Percentiles rank a stretch among this genome's conserved stretches.
These are phyloP conservation scores for Tokudaia muenninki DNA, from an alignment of 2,797 vertebrate genomes.

Conservation along the genomic window DNA sequence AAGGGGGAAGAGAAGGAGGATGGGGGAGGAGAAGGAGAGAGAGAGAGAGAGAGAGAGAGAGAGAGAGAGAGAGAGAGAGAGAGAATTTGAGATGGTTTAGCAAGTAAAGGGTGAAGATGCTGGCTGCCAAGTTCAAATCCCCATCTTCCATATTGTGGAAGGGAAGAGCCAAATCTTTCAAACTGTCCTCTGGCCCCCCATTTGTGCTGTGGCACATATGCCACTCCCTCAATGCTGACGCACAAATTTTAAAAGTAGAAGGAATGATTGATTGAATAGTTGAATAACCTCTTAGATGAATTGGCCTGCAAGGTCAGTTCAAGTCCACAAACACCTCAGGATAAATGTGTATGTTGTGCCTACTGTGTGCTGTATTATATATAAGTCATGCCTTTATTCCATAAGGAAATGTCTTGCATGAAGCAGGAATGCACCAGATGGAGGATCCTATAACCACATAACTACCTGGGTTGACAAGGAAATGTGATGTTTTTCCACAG, in stretches of 20 bases:
- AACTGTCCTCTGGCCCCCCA: neutral
- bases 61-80: neutral
- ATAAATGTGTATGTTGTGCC: neutral
- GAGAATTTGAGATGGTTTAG: neutral
- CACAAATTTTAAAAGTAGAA: neutral
- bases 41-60: neutral
- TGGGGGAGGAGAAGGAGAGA: too few relatives aligned
- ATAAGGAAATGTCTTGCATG: neutral
- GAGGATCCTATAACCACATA: too few relatives aligned
- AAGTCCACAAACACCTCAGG: neutral
- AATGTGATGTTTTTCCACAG: neutral
- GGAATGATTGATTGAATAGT: neutral
- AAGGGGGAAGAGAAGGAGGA: neutral
- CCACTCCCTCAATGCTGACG: neutral
- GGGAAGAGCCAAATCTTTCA: neutral
- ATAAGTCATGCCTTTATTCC: accelerated
- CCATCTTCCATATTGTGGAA: neutral
- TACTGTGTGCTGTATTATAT: accelerated
- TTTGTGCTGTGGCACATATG: too few relatives aligned
- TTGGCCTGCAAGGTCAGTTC: neutral
- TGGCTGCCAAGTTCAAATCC: neutral
- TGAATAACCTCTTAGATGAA: neutral
- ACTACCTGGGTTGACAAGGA: neutral
- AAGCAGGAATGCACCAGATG: neutral
- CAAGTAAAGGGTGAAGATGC: neutral